These are phyloP conservation scores for Rhinophrynus dorsalis DNA, from an alignment of 2,797 vertebrate genomes.

Conservation along the genomic window DNA sequence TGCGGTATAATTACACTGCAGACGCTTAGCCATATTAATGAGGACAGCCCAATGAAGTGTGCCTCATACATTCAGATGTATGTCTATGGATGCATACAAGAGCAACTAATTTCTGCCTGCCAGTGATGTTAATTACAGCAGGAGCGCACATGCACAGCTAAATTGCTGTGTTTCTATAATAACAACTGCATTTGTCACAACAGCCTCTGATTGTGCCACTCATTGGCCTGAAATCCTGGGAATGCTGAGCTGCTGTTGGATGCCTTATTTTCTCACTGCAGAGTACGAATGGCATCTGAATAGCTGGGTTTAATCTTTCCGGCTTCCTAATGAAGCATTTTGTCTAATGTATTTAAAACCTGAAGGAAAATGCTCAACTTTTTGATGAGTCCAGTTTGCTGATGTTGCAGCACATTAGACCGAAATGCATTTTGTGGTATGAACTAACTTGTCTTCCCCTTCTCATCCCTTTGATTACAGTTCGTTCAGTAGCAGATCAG, in stretches of 20 bases:
- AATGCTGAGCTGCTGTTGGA: too few relatives aligned
- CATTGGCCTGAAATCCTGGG: neutral
- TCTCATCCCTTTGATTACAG: too few relatives aligned
- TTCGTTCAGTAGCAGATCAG: too few relatives aligned
- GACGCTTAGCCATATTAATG: neutral
- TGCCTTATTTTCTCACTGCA: neutral
- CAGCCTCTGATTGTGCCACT: neutral
- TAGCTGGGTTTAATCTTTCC: too few relatives aligned
- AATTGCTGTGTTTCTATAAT: neutral
- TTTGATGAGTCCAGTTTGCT: too few relatives aligned
- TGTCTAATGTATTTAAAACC: too few relatives aligned
- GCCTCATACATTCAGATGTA: neutral
- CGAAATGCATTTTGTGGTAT: too few relatives aligned
- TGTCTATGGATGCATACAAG: neutral
- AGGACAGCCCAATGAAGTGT: neutral
- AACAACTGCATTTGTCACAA: neutral
- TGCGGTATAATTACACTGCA: neutral
- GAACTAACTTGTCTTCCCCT: too few relatives aligned
- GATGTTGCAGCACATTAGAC: too few relatives aligned
- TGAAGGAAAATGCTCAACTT: too few relatives aligned
- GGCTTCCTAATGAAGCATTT: too few relatives aligned
- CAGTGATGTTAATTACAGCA: conserved; percentile 3
- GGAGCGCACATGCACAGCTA: neutral
- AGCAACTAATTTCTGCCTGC: neutral
- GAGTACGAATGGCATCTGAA: neutral